phyloP scores from a whole-genome alignment of 2,888 invertebrate species.

The Hydrotaea cyrtoneurina region DNA sequence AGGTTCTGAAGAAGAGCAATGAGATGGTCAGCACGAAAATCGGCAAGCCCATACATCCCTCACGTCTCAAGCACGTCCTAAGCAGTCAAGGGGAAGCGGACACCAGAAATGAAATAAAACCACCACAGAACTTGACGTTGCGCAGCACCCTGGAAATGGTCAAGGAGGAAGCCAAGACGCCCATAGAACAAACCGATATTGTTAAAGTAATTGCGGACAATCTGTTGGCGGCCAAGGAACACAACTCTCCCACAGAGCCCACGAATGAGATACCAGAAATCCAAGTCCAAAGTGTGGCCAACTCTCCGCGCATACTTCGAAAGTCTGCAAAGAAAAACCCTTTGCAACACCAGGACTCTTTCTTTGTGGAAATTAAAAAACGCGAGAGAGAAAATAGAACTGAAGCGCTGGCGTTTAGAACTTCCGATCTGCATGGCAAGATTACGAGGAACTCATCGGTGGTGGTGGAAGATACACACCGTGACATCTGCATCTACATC shows the following conservation, averaged over 20 bases:
- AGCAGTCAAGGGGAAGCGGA: constrained; percentile 41
- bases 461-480: background rate
- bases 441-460: background rate
- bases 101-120: constrained; percentile 48
- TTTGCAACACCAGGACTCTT: background rate
- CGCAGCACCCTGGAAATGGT: constrained; percentile 69
- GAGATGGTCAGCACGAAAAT: constrained; percentile 70
- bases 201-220: background rate
- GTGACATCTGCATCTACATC: background rate
- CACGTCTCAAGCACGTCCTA: constrained; percentile 49
- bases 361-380: background rate
- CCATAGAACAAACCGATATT: constrained; percentile 52
- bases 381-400: background rate
- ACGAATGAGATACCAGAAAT: background rate
- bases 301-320: background rate
- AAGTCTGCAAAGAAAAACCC: background rate
- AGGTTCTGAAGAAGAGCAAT: constrained; percentile 77
- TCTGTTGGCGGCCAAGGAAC: background rate
- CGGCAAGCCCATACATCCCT: constrained; percentile 57
- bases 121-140: constrained; percentile 42
- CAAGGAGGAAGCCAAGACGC: constrained; percentile 72
- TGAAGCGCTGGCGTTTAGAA: background rate
- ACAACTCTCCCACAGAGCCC: background rate
- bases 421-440: background rate
- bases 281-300: background rate